Conservation (phyloP, 2,888 invertebrate species). For the Pterostichus niger region DNA sequence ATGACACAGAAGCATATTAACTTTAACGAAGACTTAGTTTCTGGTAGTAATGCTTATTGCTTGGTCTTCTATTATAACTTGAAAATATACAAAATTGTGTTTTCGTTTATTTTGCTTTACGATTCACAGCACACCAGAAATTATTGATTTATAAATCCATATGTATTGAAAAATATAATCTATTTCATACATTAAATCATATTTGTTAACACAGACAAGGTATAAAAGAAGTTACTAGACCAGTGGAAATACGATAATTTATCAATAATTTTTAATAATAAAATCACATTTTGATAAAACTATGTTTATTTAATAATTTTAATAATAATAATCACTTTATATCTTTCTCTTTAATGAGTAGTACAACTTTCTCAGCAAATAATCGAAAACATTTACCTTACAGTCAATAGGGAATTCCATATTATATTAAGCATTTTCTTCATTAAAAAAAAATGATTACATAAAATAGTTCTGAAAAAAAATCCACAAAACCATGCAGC, state of each 20-base stretch:
- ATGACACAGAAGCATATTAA: constrained; percentile 15
- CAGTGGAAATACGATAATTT: neutral
- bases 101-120: too few species aligned
- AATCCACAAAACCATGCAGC: neutral
- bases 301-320: constrained; percentile 19
- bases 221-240: too few species aligned
- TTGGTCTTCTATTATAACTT: neutral
- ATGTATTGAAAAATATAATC: too few species aligned
- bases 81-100: too few species aligned
- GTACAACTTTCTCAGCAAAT: neutral
- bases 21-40: neutral
- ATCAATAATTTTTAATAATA: constrained; percentile 19
- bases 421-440: neutral
- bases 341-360: neutral
- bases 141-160: too few species aligned
- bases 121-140: too few species aligned
- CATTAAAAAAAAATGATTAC: neutral
- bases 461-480: constrained; percentile 5
- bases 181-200: too few species aligned
- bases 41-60: neutral
- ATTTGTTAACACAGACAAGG: too few species aligned
- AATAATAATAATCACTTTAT: constrained; percentile 2
- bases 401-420: constrained; percentile 22
- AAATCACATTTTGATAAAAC: constrained; percentile 15
- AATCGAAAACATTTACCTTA: constrained; percentile 1